Evolutionary conservation across 2,113 vertebrate genomes (phyloP), one percentile per base, ranked within the genome.

Genomic region (Nicator chloris): DNA sequence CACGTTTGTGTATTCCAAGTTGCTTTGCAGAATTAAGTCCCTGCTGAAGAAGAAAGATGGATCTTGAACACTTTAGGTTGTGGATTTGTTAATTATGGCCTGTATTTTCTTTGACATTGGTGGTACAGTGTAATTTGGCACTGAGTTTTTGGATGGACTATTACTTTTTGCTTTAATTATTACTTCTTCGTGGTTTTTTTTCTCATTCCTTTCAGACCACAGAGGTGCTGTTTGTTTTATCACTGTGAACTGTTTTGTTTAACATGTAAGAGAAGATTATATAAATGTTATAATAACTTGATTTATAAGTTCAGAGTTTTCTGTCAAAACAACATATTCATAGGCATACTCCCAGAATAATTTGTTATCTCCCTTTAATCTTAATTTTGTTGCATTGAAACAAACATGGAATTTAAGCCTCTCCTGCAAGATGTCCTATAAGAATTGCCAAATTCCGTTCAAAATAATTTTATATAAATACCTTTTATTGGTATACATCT

Each of bases 261-360:
- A 82, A 39, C 13, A 1, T 66, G 73, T 72, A 91, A 87, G 77
- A 82, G 57, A 54, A 72, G 84, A 89, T 80, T 40, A 35, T 63
- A 64, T 88, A 82, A 95, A 87, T 82, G 65, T 93, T 95, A 50
- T 27, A 96, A 65, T 42, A 86, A 73, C 71, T 88, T 77, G 76
- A 82, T 88, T 53, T 92, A 17, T 28, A 91, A 90, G 44, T 80
- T 96, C 69, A 64, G 49, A 82, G 63, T 26, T 90, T 88, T 95
- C 85, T 95, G 71, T 92, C 79, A 54, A 72, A 94, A 88, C 92
- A 94, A 6, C 23, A 3, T 37, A 28, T 88, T 95, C 33, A 40
- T 80, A 90, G 61, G 37, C 68, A 28, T 80, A 77, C 50, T 72
- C 51, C 30, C 50, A 40, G 69, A 7, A 28, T 64, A 66, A 63